These are phyloP conservation scores for Drosophila subquinaria DNA, from an alignment of 2,888 invertebrate genomes.

Conservation along the genomic window DNA sequence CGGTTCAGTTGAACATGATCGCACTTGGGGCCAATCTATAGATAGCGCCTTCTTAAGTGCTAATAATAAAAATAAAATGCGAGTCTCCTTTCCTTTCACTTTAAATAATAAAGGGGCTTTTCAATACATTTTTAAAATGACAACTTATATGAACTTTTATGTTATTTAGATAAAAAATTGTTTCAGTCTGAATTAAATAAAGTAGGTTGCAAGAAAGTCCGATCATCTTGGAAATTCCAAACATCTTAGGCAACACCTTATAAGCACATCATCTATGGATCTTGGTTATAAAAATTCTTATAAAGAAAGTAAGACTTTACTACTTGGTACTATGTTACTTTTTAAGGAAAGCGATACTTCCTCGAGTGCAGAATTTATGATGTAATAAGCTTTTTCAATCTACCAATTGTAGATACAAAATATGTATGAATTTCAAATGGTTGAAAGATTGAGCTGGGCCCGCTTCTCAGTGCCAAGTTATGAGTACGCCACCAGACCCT, in stretches of 20 bases:
- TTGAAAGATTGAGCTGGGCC: constrained; percentile 35
- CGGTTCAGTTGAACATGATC: constrained; percentile 12
- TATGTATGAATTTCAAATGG: constrained; percentile 34
- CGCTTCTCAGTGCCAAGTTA: constrained; percentile 63
- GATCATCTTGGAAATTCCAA: not conserved
- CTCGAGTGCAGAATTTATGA: not conserved
- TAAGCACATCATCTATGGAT: not conserved
- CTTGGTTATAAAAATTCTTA: not conserved
- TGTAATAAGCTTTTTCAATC: constrained; percentile 6
- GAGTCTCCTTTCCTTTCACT: constrained; percentile 6
- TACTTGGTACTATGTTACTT: not conserved
- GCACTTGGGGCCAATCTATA: not conserved
- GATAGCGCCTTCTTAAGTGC: not conserved
- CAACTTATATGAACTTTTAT: not conserved
- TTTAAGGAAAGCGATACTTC: not conserved
- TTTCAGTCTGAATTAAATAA: not conserved
- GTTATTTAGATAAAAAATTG: too few species aligned
- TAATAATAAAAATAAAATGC: not conserved
- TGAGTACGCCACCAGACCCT: constrained; percentile 78
- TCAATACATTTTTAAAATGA: not conserved
- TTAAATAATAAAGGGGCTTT: not conserved
- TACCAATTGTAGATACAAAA: constrained; percentile 25
- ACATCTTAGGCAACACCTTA: not conserved
- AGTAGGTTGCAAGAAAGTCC: not conserved
- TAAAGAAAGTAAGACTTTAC: not conserved